A percentile compares a stretch with the other conserved stretches of the same genome.
Conservation (phyloP, 2,113 vertebrate genomes). For the Indri indri region DNA sequence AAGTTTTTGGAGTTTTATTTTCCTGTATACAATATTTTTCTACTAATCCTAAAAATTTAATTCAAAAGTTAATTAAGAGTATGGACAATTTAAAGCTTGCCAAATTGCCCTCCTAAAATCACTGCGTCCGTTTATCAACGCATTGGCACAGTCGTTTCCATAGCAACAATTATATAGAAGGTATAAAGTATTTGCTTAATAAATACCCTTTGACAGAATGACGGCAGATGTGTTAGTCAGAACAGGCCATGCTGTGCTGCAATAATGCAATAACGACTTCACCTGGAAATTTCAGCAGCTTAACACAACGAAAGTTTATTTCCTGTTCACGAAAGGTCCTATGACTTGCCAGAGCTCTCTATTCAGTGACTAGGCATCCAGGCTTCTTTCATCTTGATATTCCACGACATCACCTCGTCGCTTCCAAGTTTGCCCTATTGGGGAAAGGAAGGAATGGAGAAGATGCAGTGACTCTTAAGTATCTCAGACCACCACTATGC, state of each 20-base stretch:
- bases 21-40: background rate
- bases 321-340: background rate
- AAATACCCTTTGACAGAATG: background rate
- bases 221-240: background rate
- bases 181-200: background rate
- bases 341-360: background rate
- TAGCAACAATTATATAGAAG: background rate
- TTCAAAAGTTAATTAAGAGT: background rate
- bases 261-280: background rate
- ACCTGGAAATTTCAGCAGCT: background rate
- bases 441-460: background rate
- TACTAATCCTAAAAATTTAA: background rate
- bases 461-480: background rate
- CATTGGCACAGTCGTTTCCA: background rate
- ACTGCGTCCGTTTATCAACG: background rate
- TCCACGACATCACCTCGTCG: accelerated
- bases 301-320: background rate
- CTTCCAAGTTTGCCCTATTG: background rate
- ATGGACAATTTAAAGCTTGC: background rate
- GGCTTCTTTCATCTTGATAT: background rate
- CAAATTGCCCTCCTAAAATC: background rate
- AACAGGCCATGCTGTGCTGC: background rate
- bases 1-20: background rate
- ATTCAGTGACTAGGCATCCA: background rate
- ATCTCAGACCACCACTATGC: background rate